Evolutionary conservation across 2,113 vertebrate genomes (phyloP).

Genomic region (Tiliqua scincoides): DNA sequence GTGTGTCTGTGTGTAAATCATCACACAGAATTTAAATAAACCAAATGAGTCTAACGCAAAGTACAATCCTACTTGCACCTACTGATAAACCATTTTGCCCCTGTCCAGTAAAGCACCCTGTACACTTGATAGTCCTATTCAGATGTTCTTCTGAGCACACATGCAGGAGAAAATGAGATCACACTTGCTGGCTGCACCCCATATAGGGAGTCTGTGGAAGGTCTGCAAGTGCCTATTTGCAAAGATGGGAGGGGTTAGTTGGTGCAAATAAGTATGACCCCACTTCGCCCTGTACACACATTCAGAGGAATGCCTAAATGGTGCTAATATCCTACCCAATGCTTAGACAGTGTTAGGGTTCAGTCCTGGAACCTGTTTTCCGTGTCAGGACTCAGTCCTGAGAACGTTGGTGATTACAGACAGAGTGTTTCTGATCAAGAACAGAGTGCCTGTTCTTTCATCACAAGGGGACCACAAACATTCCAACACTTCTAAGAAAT

Average conservation of each 20-base stretch:
- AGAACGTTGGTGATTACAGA: not conserved
- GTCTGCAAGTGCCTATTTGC: no score
- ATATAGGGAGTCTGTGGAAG: no score
- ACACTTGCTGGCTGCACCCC: no score
- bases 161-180: no score
- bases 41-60: slow-evolving; percentile 6
- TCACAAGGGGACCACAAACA: not conserved
- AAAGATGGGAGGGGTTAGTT: no score
- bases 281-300: no score
- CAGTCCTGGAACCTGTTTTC: not conserved
- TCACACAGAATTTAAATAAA: not conserved
- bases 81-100: not conserved
- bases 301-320: no score
- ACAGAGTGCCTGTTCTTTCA: not conserved
- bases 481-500: not conserved
- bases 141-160: no score
- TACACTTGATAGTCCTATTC: not conserved
- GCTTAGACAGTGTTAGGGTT: not conserved
- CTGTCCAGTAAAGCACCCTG: not conserved
- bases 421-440: not conserved
- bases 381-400: not conserved
- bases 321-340: not conserved
- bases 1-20: not conserved
- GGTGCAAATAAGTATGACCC: no score
- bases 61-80: slow-evolving; percentile 19